These are phyloP conservation scores for Hirundo rustica DNA, from an alignment of 2,797 vertebrate genomes.

Conservation along the genomic window DNA sequence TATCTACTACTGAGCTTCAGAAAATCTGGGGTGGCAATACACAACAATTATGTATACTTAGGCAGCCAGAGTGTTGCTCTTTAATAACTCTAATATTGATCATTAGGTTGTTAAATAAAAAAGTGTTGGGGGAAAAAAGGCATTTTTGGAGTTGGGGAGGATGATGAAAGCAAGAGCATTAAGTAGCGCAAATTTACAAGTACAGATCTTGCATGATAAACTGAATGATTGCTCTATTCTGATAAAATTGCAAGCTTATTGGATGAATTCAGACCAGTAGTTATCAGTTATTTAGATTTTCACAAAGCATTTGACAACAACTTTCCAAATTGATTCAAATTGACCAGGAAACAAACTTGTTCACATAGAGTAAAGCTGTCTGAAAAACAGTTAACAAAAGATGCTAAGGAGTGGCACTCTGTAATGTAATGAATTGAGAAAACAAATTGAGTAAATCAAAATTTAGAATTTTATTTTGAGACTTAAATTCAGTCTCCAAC, in stretches of 20 bases:
- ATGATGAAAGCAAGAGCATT: not conserved
- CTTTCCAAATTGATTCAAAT: slow-evolving; percentile 3
- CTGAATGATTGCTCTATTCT: not conserved
- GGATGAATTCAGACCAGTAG: not conserved
- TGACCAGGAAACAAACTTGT: not conserved
- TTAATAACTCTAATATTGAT: not conserved
- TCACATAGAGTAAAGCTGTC: not conserved
- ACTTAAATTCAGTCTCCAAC: no score
- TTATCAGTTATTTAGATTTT: not conserved
- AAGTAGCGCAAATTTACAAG: not conserved
- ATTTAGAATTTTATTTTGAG: no score
- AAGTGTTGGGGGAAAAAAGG: not conserved
- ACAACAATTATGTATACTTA: not conserved
- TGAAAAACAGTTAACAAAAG: not conserved
- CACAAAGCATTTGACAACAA: not conserved
- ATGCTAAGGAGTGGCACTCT: not conserved
- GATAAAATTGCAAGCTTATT: not conserved
- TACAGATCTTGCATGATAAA: not conserved
- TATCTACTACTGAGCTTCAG: not conserved
- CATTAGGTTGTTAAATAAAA: not conserved
- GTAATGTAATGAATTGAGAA: no score
- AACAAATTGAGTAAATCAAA: no score
- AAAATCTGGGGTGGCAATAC: not conserved
- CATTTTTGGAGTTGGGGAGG: not conserved
- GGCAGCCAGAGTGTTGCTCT: not conserved